Percentiles rank a stretch among this genome's conserved stretches.
Conservation (phyloP, 2,888 invertebrate species). For the Suillia variegata region DNA sequence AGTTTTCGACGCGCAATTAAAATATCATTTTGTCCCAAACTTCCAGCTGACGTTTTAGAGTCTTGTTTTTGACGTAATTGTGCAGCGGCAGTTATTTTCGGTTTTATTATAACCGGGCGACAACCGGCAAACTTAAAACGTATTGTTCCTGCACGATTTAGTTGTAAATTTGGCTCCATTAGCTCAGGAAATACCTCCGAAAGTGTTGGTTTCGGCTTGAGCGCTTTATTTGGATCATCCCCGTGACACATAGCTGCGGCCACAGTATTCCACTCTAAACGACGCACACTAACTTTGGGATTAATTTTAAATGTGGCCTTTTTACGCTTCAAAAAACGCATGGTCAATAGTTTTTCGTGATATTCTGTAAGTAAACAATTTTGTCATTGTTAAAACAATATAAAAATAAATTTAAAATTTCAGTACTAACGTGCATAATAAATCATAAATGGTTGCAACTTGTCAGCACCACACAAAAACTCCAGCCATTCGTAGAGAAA, state of each 20-base stretch:
- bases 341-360: conserved; percentile 43
- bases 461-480: conserved; percentile 51
- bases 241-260: conserved; percentile 53
- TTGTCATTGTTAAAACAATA: neutral
- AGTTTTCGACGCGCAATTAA: conserved; percentile 55
- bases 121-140: conserved; percentile 59
- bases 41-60: neutral
- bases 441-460: conserved; percentile 55
- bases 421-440: conserved; percentile 48
- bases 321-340: conserved; percentile 37
- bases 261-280: conserved; percentile 50
- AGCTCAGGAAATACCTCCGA: conserved; percentile 46
- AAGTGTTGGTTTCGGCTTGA: conserved; percentile 42
- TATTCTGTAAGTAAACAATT: conserved; percentile 33
- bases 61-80: conserved; percentile 18
- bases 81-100: conserved; percentile 31
- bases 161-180: conserved; percentile 41
- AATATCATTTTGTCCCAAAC: conserved; percentile 42
- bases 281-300: conserved; percentile 49
- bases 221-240: conserved; percentile 51
- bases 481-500: conserved; percentile 60
- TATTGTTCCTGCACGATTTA: conserved; percentile 51
- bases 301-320: conserved; percentile 45
- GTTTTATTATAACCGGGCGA: conserved; percentile 51
- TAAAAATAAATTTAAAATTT: neutral